A percentile compares a stretch with the other conserved stretches of the same genome.
phyloP scores from a whole-genome alignment of 1,140 invertebrate species.

The Halotydeus destructor region DNA sequence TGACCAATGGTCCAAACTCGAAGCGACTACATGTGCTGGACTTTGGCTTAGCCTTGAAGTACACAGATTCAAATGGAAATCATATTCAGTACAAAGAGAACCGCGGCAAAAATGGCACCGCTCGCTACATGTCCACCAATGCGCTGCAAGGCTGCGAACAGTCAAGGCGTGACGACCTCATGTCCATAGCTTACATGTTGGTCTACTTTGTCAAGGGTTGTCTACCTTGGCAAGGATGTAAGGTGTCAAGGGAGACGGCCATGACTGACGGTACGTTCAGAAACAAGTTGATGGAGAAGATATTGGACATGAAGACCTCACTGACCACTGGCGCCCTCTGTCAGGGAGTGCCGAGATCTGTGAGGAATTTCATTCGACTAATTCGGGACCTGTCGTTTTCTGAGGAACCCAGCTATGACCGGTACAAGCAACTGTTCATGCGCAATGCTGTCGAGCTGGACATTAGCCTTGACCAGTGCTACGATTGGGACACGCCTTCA shows the following conservation, averaged over 20 bases:
- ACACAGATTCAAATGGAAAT: constrained; percentile 34
- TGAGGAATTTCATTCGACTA: constrained; percentile 71
- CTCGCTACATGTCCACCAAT: constrained; percentile 22
- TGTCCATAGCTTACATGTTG: constrained; percentile 99
- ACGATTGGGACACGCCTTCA: no score
- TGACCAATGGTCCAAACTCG: no score
- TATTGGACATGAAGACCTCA: constrained; percentile 92
- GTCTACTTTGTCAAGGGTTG: constrained; percentile 99
- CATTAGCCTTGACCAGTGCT: no score
- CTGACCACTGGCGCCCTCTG: constrained; percentile 91
- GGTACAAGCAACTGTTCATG: no score
- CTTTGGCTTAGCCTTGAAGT: constrained; percentile 39
- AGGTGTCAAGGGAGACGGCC: no score
- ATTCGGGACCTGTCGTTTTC: constrained; percentile 34
- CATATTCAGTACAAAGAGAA: constrained; percentile 38
- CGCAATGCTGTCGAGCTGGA: no score
- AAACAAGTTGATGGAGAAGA: constrained; percentile 98
- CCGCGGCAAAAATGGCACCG: constrained; percentile 37
- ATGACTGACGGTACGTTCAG: constrained; percentile 96
- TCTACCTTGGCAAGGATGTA: constrained; percentile 98
- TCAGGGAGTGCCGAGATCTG: constrained; percentile 65
- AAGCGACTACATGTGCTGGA: no score
- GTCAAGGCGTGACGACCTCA: constrained; percentile 94
- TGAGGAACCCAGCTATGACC: constrained; percentile 36
- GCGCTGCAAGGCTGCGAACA: constrained; percentile 44